Percentiles rank a stretch among this genome's conserved stretches.
Conservation (phyloP, 2,888 invertebrate species). For the Steinernema carpocapsae region DNA sequence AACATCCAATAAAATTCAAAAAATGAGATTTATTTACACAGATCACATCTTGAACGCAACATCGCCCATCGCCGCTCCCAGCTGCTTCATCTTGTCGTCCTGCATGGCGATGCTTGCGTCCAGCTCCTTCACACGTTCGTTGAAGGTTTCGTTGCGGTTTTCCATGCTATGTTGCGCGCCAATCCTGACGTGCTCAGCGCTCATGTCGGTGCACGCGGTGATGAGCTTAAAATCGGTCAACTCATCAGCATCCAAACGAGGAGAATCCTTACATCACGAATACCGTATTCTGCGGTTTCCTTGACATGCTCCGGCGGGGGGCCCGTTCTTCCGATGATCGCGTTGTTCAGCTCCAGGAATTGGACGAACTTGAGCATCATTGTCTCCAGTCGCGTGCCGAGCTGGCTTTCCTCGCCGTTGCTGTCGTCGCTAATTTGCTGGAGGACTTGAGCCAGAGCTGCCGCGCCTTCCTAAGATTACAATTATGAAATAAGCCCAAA, state of each 20-base stretch:
- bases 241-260: background rate
- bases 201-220: conserved; percentile 35
- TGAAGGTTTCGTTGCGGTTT: conserved; percentile 42
- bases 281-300: conserved; percentile 59
- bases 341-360: conserved; percentile 41
- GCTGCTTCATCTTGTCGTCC: background rate
- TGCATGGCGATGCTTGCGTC: background rate
- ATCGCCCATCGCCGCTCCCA: background rate
- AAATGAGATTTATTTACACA: too few relatives aligned
- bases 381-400: conserved; percentile 43
- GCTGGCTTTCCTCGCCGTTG: conserved; percentile 29
- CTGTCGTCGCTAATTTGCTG: too few relatives aligned
- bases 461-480: background rate
- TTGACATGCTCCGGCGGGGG: conserved; percentile 60
- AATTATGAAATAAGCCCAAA: background rate
- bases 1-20: too few relatives aligned
- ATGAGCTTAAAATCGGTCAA: conserved; percentile 1
- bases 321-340: conserved; percentile 44
- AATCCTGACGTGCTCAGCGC: conserved; percentile 40
- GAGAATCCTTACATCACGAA: conserved; percentile 47
- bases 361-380: conserved; percentile 45
- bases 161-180: conserved; percentile 43
- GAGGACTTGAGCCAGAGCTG: background rate
- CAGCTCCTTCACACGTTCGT: conserved; percentile 37
- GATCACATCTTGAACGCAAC: too few relatives aligned